Evolutionary conservation across 2,113 vertebrate genomes (phyloP).

Genomic region (Myrmophylax atrothorax): DNA sequence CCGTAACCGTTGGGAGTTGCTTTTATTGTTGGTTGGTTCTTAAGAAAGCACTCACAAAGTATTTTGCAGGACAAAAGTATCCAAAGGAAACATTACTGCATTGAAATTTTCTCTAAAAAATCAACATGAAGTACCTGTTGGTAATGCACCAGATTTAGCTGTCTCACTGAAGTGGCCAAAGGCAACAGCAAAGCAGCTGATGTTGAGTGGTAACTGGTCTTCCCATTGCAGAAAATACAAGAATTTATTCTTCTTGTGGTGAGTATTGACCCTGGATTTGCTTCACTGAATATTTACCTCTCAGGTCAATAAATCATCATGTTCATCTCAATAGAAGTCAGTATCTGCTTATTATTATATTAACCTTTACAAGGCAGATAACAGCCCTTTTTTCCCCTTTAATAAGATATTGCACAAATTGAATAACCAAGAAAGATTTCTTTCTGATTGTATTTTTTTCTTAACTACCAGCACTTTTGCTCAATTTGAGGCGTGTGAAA

Average conservation of each 20-base stretch:
- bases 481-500: background rate
- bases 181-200: background rate
- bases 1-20: background rate
- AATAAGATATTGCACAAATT: constrained; percentile 36
- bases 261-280: constrained; percentile 56
- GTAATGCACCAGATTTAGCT: background rate
- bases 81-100: background rate
- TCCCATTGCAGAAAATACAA: background rate
- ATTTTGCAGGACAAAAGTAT: background rate
- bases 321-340: constrained; percentile 53
- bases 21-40: background rate
- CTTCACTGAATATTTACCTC: constrained; percentile 62
- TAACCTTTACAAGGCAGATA: constrained; percentile 58
- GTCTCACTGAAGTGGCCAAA: background rate
- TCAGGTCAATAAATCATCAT: constrained; percentile 63
- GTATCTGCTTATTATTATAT: constrained; percentile 63
- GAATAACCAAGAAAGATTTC: constrained; percentile 40
- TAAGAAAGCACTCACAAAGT: background rate
- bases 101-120: background rate
- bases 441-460: background rate
- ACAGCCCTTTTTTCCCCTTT: constrained; percentile 2
- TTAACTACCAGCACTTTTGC: background rate
- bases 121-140: background rate
- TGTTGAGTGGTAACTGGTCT: background rate
- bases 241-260: constrained; percentile 19